A percentile compares a stretch with the other conserved stretches of the same genome.
phyloP scores from a whole-genome alignment of 92 coral and sea anemone genomes.

The Epizoanthus fatuus region DNA sequence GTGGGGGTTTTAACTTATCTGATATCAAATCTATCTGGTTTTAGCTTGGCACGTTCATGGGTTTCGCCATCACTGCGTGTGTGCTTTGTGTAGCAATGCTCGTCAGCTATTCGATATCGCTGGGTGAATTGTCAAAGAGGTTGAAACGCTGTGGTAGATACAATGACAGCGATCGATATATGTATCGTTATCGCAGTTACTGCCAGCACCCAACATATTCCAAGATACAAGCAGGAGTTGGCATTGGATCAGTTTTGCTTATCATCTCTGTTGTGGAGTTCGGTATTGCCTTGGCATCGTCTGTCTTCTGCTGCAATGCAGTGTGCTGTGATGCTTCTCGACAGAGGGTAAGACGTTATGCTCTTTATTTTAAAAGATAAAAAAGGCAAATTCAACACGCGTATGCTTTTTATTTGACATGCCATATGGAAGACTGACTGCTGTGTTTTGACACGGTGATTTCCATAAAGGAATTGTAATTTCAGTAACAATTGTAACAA shows the following conservation, averaged over 20 bases:
- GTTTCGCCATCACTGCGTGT: conserved; percentile 78
- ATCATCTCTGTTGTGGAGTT: conserved; percentile 74
- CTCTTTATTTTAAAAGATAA: too few species aligned
- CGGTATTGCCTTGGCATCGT: conserved; percentile 73
- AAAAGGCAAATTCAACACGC: too few species aligned
- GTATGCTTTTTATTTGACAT: too few species aligned
- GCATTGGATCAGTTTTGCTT: conserved; percentile 58
- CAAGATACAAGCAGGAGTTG: conserved; percentile 57
- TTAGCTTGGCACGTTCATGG: conserved; percentile 89
- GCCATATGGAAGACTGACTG: too few species aligned
- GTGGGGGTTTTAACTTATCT: too few species aligned
- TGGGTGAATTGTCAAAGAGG: conserved; percentile 15
- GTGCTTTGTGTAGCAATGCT: conserved; percentile 71
- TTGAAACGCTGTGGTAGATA: conserved; percentile 16
- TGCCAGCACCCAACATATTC: neutral
- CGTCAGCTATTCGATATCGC: conserved; percentile 62
- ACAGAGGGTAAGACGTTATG: neutral
- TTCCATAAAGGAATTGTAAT: too few species aligned
- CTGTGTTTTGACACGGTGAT: too few species aligned
- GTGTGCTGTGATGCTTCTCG: conserved; percentile 47
- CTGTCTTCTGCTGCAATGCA: conserved; percentile 78
- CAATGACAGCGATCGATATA: too few species aligned
- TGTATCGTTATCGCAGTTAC: too few species aligned
- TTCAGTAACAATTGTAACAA: too few species aligned
- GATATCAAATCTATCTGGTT: neutral